Base-by-base conservation (phyloP, 2,888 invertebrate genomes). In the Pammene aurita region DNA sequence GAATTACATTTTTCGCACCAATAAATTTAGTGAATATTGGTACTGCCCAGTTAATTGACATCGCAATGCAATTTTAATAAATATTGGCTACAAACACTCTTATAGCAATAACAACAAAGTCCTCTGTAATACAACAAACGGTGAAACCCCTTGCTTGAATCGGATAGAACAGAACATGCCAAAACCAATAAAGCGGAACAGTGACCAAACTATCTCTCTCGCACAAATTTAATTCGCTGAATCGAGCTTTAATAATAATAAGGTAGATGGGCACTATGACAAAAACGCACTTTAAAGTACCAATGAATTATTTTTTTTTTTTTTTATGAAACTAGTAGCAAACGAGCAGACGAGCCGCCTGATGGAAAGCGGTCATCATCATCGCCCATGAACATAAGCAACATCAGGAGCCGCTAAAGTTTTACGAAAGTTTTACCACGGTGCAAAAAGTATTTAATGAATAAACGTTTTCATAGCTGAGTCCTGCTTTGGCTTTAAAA, bases 401-500 rank as follows among this genome's bases (percentile, higher is more conserved):
- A n/a, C n/a, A n/a, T n/a, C n/a, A n/a, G n/a, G n/a, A n/a, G n/a
- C n/a, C 7, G 14, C 14, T 14, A 7, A 61, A 35, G 34, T 14
- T 61, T 62, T 41, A 41, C 41, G 2, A 26, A 61, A 9, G 2
- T 10, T 26, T 41, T 10, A 41, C 26, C 26, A 14, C 44, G 26
- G 14, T n/a, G n/a, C 46, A 48, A 48, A 42, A 48, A 50, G 16
- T 44, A 46, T 60, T 66, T 48, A 64, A 18, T 55, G 38, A 65
- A 61, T 67, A 50, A 60, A 52, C 16, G 13, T 52, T 52, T 46
- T 46, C 66, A 34, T n/a, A 35, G 44, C 42, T 11, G 34, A 13
- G n/a, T 14, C 46, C 16, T 16, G 18, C 35, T 66, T 42, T 38
- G 66, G 68, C 70, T 75, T 73, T 75, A 63, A 75, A 76, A 76